Evolutionary conservation across 2,888 invertebrate genomes (phyloP), one percentile per base, ranked within the genome.

Genomic region (Cephus pygmeus): DNA sequence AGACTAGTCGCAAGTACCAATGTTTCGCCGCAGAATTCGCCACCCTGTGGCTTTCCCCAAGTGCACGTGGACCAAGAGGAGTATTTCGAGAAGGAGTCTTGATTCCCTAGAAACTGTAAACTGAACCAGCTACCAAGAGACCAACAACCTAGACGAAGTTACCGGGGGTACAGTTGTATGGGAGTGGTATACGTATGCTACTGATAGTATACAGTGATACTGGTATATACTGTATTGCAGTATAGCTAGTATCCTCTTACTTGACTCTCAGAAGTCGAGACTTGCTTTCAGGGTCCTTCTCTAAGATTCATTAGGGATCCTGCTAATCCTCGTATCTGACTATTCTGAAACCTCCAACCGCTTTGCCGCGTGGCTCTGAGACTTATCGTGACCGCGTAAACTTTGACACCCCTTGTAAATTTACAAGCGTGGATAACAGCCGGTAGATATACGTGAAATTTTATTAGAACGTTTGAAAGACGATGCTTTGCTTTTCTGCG

Each of bases 241-340:
- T 23, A 56, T 56, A 56, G 56, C 56, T 56, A 56, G 56, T 56
- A 56, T 56, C 56, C 56, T 56, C 56, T 56, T 56, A 56, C 83
- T 85, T 80, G 79, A 33, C 82, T 76, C 82, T 79, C 81, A 81
- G 85, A 85, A 87, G 82, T 81, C 83, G 82, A 78, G 81, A 78
- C 71, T 81, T 74, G 79, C 84, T 85, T 81, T 77, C 80, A 83
- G 86, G 84, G 84, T 85, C 85, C 84, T 85, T 84, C 84, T 82
- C 77, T 80, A 81, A 85, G 87, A 89, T 89, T 89, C 89, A 89
- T 89, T 89, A 89, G 88, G 89, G 87, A 89, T 88, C 87, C 88
- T 85, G 85, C 87, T 86, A 87, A 88, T 88, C 88, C 87, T 68
- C 35, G 78, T 78, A 78, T 76, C 78, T 31, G n/a, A 77, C 69